Evolutionary conservation across 2,888 invertebrate genomes (phyloP).

Genomic region (Hermodice carunculata): DNA sequence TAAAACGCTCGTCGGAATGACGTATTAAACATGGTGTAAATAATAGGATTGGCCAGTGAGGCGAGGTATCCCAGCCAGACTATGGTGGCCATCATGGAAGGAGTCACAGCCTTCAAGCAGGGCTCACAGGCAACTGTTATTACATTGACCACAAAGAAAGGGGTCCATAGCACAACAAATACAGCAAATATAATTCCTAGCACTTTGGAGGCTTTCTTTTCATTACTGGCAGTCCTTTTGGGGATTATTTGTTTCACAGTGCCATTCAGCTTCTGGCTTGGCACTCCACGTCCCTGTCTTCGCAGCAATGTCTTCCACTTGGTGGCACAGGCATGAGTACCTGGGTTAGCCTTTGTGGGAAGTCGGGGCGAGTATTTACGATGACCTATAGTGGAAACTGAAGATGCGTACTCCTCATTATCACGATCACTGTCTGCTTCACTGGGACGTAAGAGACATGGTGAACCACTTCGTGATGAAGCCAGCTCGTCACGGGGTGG

Average conservation of each 20-base stretch:
- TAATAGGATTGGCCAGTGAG: slow-evolving; percentile 68
- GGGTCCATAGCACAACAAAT: slow-evolving; percentile 67
- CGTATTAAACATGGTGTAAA: slow-evolving; percentile 69
- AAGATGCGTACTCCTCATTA: too few species aligned
- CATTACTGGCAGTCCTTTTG: slow-evolving; percentile 50
- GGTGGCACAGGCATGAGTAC: background rate
- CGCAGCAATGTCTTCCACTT: background rate
- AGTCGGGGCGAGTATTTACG: too few species aligned
- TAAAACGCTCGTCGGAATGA: slow-evolving; percentile 64
- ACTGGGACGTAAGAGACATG: too few species aligned
- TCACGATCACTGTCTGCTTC: too few species aligned
- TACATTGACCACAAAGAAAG: slow-evolving; percentile 66
- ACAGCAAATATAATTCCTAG: slow-evolving; percentile 68
- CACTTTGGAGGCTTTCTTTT: slow-evolving; percentile 68
- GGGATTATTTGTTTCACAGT: slow-evolving; percentile 25
- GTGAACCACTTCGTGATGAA: too few species aligned
- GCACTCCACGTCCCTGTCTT: background rate
- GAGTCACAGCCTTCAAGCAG: slow-evolving; percentile 52
- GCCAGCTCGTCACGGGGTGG: background rate
- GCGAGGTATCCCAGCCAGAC: slow-evolving; percentile 68
- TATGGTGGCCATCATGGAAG: slow-evolving; percentile 59
- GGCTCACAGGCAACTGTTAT: slow-evolving; percentile 54
- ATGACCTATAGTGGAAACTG: too few species aligned
- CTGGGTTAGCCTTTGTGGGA: background rate
- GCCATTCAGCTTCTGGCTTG: background rate